Conservation (phyloP, 2,113 vertebrate species). For the Grammomys surdaster region DNA sequence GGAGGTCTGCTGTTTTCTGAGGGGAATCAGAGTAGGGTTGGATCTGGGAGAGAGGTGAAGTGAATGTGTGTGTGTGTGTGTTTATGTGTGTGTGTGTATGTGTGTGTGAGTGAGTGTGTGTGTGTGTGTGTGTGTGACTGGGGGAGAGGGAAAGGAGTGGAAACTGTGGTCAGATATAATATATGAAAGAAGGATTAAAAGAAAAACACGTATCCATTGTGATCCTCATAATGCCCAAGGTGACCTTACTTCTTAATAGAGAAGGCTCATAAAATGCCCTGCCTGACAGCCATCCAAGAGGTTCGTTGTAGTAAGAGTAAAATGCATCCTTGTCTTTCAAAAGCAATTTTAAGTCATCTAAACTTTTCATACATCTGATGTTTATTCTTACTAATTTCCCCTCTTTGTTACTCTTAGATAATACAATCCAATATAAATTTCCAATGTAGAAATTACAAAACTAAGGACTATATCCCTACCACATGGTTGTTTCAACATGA, state of each 20-base stretch:
- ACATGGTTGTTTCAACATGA: background rate
- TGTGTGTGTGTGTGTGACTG: too few relatives aligned
- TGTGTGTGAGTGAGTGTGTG: too few relatives aligned
- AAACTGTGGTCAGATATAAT: background rate
- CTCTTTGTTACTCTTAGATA: background rate
- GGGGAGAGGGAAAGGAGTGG: background rate
- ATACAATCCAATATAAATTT: background rate
- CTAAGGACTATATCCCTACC: background rate
- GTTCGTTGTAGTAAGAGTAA: background rate
- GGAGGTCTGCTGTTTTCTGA: background rate
- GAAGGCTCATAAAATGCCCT: background rate
- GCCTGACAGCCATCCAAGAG: background rate
- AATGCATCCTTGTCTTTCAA: background rate
- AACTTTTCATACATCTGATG: background rate
- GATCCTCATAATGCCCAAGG: background rate
- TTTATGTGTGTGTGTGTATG: too few relatives aligned
- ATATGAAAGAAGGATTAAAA: background rate
- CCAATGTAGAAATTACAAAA: constrained; percentile 5
- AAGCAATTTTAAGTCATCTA: constrained; percentile 7
- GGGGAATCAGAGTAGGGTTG: background rate
- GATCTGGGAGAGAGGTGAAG: background rate
- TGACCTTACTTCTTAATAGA: background rate
- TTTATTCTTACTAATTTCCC: background rate
- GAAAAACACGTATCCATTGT: background rate
- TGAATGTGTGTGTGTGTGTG: too few relatives aligned